Evolutionary conservation across 2,888 invertebrate genomes (phyloP), one percentile per base, ranked within the genome.

Genomic region (Pegoplata infirma): DNA sequence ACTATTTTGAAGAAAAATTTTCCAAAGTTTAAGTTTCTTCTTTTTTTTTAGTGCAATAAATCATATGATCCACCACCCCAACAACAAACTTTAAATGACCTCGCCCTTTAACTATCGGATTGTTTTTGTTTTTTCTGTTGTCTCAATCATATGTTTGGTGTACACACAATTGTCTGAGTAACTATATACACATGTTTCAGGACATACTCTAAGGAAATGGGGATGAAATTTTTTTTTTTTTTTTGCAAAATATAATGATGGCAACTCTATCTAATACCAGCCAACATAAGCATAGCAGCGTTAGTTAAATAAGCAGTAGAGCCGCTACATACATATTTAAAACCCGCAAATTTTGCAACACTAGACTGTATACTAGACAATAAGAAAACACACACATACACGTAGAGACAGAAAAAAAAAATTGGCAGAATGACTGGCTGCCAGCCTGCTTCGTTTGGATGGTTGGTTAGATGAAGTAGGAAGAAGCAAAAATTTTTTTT

Each of bases 281-380:
- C n/a, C 32, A 32, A 16, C 36, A n/a, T 10, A 10, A 40, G n/a
- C 36, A 58, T 23, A 21, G 23, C 17, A 67, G 51, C 53, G 66
- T 67, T 66, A 58, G 53, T 67, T 74, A 46, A 74, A 53, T 59
- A 74, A 67, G 63, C 75, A 68, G 56, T 44, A 67, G n/a, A n/a
- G n/a, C n/a, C n/a, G 56, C 17, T 32, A 16, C 16, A 17, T 28
- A n/a, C n/a, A n/a, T 64, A 51, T 71, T 47, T 55, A 69, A 78
- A 75, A 71, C 66, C 75, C 49, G 55, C 69, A 79, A 71, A 79
- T 75, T 67, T 79, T 79, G 71, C 75, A 79, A 79, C 79, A 74
- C 69, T 79, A 71, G 74, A 71, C 75, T 63, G 63, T 74, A 64
- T 63, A 73, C 74, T 78, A 78, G 78, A 78, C 78, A 74, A 17